Evolutionary conservation across 2,113 vertebrate genomes (phyloP), one percentile per base, ranked within the genome.

Genomic region (Sebastes schlegelii): DNA sequence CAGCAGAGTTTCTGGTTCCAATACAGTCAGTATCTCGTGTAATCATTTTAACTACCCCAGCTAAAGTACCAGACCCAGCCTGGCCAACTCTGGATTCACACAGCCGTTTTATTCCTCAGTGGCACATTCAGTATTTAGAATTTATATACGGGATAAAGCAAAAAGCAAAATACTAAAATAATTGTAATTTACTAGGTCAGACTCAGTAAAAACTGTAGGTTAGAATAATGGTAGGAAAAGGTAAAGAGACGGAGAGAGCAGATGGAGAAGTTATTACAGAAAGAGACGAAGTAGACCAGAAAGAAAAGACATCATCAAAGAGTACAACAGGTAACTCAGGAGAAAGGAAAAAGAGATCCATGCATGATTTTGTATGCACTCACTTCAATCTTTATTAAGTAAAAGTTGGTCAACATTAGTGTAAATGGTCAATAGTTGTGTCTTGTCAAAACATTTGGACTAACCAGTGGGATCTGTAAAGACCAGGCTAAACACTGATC

Each of bases 381-480:
- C 83, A 93, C 89, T 77, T 94, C 88, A 93, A 92, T 94, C 93
- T 96, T 96, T 95, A 95, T 96, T 95, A 92, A 88, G 70, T 74
- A 88, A 87, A 79, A 85, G 60, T 82, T 74, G 84, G 61, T 82
- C 80, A 88, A 91, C 85, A 93, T 88, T 73, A 71, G 68, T 85
- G 67, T 80, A 21, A 86, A 89, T 77, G 51, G 65, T 83, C 79
- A 88, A 86, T n/a, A 74, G 54, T 65, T 78, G 42, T 79, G 55
- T 91, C 71, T 67, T 63, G 66, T 85, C 34, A 71, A 74, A 69
- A 91, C 77, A 82, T 68, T 63, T 48, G 26, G 14, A 61, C 63
- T 49, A 69, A 80, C 65, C 45, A 45, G 8, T 19, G 60, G 61
- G 46, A 12, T 34, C 26, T 74, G 14, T 52, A 48, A 48, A 69